These are phyloP conservation scores for Rhinopithecus roxellana DNA, from an alignment of 2,113 vertebrate species.

Conservation along the genomic window DNA sequence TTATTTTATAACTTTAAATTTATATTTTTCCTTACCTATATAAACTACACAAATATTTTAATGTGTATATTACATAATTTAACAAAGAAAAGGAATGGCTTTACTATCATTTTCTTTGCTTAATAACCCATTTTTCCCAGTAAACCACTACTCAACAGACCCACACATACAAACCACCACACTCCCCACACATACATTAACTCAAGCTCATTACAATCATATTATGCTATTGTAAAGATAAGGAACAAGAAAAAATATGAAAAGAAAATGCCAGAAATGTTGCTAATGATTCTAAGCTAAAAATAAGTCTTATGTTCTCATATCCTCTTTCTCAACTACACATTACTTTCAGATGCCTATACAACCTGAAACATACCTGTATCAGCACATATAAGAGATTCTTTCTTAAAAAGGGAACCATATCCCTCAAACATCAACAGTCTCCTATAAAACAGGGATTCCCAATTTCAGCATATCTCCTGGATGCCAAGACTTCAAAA, in stretches of 20 bases:
- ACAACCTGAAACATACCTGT: neutral
- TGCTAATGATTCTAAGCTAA: neutral
- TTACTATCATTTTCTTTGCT: neutral
- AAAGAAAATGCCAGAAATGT: neutral
- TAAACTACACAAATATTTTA: conserved; percentile 27
- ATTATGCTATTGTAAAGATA: neutral
- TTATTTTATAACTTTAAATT: conserved; percentile 9
- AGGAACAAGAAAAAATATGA: neutral
- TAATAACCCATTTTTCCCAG: neutral
- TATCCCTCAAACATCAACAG: neutral
- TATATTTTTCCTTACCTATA: conserved; percentile 23
- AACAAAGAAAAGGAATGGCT: neutral
- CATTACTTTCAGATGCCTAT: neutral
- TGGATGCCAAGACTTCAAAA: conserved; percentile 31
- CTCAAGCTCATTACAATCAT: neutral
- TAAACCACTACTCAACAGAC: neutral
- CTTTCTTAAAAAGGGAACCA: neutral
- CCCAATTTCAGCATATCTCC: neutral
- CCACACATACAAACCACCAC: neutral
- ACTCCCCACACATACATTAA: neutral
- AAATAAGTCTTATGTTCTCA: neutral
- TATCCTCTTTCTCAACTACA: neutral
- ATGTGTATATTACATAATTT: neutral
- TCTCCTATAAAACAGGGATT: conserved; percentile 1
- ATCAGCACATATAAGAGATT: neutral